These are phyloP conservation scores for Stegana nigrithorax DNA, from an alignment of 2,888 invertebrate genomes.

Conservation along the genomic window DNA sequence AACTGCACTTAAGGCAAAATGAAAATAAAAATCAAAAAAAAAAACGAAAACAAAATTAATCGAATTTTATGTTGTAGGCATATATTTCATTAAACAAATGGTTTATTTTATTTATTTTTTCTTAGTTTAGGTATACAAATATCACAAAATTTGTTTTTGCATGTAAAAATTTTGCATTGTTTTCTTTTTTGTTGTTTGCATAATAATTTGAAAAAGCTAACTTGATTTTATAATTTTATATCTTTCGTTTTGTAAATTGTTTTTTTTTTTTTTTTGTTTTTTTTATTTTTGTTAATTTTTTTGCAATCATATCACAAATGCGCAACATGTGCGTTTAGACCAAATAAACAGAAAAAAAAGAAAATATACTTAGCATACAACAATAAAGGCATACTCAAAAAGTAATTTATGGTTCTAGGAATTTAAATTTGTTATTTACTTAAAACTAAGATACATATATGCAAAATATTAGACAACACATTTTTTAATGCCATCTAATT, in stretches of 20 bases:
- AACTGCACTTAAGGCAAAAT: neutral
- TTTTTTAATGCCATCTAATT: too few relatives aligned
- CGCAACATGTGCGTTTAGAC: too few relatives aligned
- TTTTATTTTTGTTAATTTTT: neutral
- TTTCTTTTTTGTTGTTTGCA: neutral
- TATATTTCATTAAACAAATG: neutral
- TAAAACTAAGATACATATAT: too few relatives aligned
- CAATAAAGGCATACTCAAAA: too few relatives aligned
- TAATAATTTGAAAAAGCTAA: too few relatives aligned
- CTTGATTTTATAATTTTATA: neutral
- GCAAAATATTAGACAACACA: too few relatives aligned
- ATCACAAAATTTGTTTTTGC: neutral
- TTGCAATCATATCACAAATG: too few relatives aligned
- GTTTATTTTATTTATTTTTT: neutral
- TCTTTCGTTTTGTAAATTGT: neutral
- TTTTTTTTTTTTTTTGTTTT: neutral
- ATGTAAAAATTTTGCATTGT: neutral
- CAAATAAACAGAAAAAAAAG: too few relatives aligned
- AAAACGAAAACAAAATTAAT: neutral
- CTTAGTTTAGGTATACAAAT: neutral
- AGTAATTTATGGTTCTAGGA: too few relatives aligned
- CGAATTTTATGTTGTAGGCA: too few relatives aligned
- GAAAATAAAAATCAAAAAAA: neutral
- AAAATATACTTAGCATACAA: too few relatives aligned
- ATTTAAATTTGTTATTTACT: too few relatives aligned